These are phyloP conservation scores for Volucella bombylans DNA, from an alignment of 2,888 invertebrate genomes.

Conservation along the genomic window DNA sequence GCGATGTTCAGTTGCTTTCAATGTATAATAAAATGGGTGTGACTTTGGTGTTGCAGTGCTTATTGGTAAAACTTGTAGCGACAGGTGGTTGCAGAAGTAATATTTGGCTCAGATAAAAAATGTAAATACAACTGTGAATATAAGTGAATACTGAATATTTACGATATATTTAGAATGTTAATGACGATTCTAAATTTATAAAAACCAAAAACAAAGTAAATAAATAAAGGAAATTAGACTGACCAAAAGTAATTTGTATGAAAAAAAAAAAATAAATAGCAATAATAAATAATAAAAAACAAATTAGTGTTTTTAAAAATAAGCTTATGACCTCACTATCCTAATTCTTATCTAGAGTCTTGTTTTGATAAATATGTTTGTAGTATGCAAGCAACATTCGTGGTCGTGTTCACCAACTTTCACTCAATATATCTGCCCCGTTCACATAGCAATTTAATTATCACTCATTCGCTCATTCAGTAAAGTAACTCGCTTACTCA, in stretches of 20 bases:
- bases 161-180: no score
- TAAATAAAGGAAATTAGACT: no score
- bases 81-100: conserved; percentile 49
- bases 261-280: conserved; percentile 34
- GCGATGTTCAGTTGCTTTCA: no score
- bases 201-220: background rate
- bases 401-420: no score
- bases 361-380: no score
- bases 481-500: conserved; percentile 3
- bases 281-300: background rate
- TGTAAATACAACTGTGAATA: conserved; percentile 22
- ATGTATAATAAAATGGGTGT: conserved; percentile 25
- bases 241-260: background rate
- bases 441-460: no score
- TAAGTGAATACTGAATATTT: conserved; percentile 40
- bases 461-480: no score
- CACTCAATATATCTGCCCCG: no score
- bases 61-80: conserved; percentile 24
- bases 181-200: conserved; percentile 15
- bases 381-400: no score
- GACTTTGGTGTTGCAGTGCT: conserved; percentile 26
- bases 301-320: conserved; percentile 39
- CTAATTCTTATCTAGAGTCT: no score
- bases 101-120: conserved; percentile 51
- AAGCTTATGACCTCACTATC: conserved; percentile 36